These are phyloP conservation scores for Porites cylindrica DNA, from an alignment of 92 coral and sea anemone genomes.

Conservation along the genomic window DNA sequence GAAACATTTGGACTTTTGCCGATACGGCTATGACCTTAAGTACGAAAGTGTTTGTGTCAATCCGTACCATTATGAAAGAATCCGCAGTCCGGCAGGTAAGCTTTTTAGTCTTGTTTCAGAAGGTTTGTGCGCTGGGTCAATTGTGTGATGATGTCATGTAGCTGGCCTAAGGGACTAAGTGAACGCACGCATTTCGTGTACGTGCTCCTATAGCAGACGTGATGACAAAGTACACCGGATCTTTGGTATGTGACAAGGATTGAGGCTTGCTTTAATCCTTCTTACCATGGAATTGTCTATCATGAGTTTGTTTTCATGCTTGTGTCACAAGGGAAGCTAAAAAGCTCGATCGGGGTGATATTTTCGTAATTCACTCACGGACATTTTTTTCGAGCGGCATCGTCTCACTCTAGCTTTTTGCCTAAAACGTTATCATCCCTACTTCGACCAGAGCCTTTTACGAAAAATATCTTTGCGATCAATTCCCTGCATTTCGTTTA, in stretches of 20 bases:
- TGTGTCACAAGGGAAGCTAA: constrained; percentile 43
- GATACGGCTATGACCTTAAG: constrained; percentile 98
- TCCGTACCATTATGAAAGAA: constrained; percentile 98
- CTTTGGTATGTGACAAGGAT: constrained; percentile 2
- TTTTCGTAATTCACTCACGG: constrained; percentile 54
- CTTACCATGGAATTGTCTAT: neutral
- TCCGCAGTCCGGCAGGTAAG: constrained; percentile 96
- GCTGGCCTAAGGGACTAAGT: constrained; percentile 3
- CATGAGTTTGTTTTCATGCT: constrained; percentile 13
- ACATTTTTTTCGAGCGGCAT: constrained; percentile 35
- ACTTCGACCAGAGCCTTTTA: constrained; percentile 8
- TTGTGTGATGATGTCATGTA: constrained; percentile 56
- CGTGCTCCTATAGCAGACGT: constrained; percentile 32
- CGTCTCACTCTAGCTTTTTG: constrained; percentile 3
- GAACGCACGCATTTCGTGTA: constrained; percentile 24
- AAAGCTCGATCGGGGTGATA: constrained; percentile 69
- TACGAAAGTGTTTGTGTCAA: constrained; percentile 99
- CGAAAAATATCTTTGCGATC: neutral
- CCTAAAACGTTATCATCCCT: constrained; percentile 1
- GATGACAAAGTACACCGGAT: constrained; percentile 38
- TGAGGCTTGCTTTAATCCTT: constrained; percentile 6
- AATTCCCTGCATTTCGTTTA: constrained; percentile 1
- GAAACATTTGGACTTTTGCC: constrained; percentile 98
- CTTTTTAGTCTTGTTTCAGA: neutral
- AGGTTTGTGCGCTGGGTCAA: constrained; percentile 28